Base-by-base conservation (phyloP, 2,888 invertebrate species). In the Meta bourneti region DNA sequence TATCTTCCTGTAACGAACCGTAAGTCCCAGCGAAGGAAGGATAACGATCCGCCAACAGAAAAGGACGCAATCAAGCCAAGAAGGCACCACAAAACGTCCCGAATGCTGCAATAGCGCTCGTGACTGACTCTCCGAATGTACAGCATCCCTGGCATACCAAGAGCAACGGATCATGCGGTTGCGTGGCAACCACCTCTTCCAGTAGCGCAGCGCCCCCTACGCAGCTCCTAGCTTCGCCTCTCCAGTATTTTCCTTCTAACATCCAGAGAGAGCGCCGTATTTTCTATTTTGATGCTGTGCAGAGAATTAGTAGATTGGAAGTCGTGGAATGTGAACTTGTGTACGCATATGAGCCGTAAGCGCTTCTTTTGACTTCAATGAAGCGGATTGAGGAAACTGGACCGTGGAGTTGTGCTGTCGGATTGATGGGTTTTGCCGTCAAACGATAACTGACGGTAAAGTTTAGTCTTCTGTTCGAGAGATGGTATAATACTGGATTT, bases 151-250 rank as follows among this genome's bases (percentile, higher is more conserved):
- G 69, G 80, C 70, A 79, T 34, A 70, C 70, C 34, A 74, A 75
- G 80, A 85, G 85, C 81, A 70, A 19, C 48, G 69, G 86, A 79
- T 86, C 81, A 74, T 90, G 90, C 85, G 80, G 90, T 90, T 90
- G 90, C 90, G 51, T 70, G 81, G 90, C 85, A 90, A 90, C 90
- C 80, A 61, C 13, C 13, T 61, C 74, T 61, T 86, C 81, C 51
- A 16, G 52, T 69, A 51, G 34, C 9, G 85, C 61, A 51, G 90
- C 90, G 85, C 90, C 85, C 84, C 48, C 89, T 90, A 54, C 11
- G 7, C 51, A 6, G 79, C 48, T 74, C 13, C 11, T 19, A 48
- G 34, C 52, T 51, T 51, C 19, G n/a, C 13, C 7, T 20, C 75
- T 79, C 69, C 81, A 75, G 79, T 89, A 81, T 89, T 89, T 89